Evolutionary conservation across 2,797 vertebrate species (phyloP), one percentile per base, ranked within the genome.

Genomic region (Enteromius thamalakanensis): DNA sequence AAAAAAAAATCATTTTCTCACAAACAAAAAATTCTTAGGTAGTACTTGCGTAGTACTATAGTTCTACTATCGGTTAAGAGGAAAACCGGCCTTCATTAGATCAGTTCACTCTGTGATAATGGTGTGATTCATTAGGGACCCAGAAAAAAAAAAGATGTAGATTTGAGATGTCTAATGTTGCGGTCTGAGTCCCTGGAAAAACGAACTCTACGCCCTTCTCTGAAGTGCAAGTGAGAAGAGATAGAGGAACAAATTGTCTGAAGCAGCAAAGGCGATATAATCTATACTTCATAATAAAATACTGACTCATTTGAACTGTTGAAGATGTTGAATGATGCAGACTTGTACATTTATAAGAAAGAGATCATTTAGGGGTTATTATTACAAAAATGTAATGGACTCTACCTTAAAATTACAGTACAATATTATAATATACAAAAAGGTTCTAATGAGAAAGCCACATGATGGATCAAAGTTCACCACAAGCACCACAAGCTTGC

Each of bases 211-310:
- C 12, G 19, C 68, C 79, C 40, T 81, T 81, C 68, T 34, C 53
- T 62, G 67, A 70, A 80, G 37, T 12, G 14, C 23, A 45, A 11
- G 19, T 23, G 53, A 72, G 26, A 81, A 34, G 4, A 62, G 51
- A 80, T n/a, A 60, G 53, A 80, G 53, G 51, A 80, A 80, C 68
- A 15, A 12, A 55, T 17, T 55, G n/a, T 34, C 15, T 34, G 40
- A 60, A 2, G 58, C 19, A 70, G 34, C 37, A n/a, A 45, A 11
- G 37, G 23, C 0, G 51, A 80, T 70, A 58, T 79, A 4, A 67
- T 79, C 62, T 23, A 51, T 19, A 21, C 5, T 69, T 26, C n/a
- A 2, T 5, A 7, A 40, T 8, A 8, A 7, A 8, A 40, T 40
- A 40, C n/a, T 17, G 62, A 68, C 45, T 45, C 67, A 79, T 40